Evolutionary conservation across 1,140 invertebrate species (phyloP).

Genomic region (Atopsyche davidsoni): DNA sequence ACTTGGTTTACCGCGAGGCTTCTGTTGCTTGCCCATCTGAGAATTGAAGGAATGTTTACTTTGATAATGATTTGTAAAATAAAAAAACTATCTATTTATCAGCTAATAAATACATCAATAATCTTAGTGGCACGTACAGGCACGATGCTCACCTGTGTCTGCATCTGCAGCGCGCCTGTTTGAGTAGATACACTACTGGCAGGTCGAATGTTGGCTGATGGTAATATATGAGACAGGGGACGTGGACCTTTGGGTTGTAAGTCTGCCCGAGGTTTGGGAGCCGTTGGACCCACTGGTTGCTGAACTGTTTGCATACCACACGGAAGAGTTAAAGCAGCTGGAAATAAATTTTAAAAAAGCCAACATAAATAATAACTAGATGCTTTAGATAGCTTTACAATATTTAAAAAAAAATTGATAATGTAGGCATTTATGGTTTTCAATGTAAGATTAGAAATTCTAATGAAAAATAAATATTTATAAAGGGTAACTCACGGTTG

Average conservation of each 20-base stretch:
- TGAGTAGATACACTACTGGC: conserved; percentile 70
- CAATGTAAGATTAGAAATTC: too few species aligned
- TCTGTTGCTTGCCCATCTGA: conserved; percentile 43
- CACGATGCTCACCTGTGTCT: conserved; percentile 54
- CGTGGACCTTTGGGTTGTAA: conserved; percentile 49
- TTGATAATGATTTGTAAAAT: not conserved
- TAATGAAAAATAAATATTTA: too few species aligned
- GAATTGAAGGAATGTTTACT: not conserved
- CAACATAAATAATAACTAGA: too few species aligned
- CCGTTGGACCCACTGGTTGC: conserved; percentile 34
- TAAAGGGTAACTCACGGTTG: conserved; percentile 54
- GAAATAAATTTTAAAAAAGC: too few species aligned
- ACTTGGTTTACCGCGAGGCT: conserved; percentile 44
- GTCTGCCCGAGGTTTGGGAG: conserved; percentile 36
- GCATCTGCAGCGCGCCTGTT: conserved; percentile 57
- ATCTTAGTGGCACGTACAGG: too few species aligned
- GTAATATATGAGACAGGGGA: conserved; percentile 61
- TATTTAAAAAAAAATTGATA: too few species aligned
- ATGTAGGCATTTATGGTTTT: too few species aligned
- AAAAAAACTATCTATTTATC: too few species aligned
- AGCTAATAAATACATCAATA: too few species aligned
- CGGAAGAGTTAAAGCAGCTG: conserved; percentile 44
- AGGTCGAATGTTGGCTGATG: conserved; percentile 62
- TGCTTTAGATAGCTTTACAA: too few species aligned
- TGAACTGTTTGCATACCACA: conserved; percentile 44